Evolutionary conservation across 2,888 invertebrate species (phyloP), one percentile per base, ranked within the genome.

Genomic region (Leptodirus hochenwartii): DNA sequence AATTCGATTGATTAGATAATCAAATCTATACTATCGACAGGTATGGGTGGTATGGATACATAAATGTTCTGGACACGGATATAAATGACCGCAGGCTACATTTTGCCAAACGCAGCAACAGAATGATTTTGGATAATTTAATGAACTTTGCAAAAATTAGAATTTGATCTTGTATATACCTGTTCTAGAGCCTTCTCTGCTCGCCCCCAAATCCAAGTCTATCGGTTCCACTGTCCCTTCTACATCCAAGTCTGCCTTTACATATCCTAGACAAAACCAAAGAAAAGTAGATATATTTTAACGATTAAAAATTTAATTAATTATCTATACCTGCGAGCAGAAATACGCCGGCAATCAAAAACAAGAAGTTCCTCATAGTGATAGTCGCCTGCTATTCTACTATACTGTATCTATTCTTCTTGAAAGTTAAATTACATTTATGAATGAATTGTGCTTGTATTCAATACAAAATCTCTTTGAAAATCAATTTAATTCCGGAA

Each of bases 121-220:
- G 44, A 31, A 39, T 53, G 22, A 41, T 53, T 6, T 43, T 41
- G 30, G 51, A 55, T 39, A 50, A 53, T 35, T 35, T 53, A 14
- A 46, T 47, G 50, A 49, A 49, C 35, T 47, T 47, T 36, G 49
- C 40, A 22, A 50, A 47, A 44, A 51, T 51, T 28, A 32, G 31
- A 30, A 32, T 12, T 24, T 29, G 31, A 24, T 37, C 45, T 50
- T 50, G n/a, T n/a, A n/a, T n/a, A n/a, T n/a, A 84, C 84, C 84
- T 50, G 93, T 95, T 53, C 82, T 70, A 5, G 88, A 90, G 34
- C 69, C 87, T 55, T 91, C 87, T 39, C 82, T 65, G 37, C 76
- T 81, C 26, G 84, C 69, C 9, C 90, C 90, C 32, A 88, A 59
- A 53, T 90, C 81, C 17, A 68, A 60, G 28, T 85, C 81, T 30